Evolutionary conservation across 2,888 invertebrate genomes (phyloP).

Genomic region (Papilio gigon): DNA sequence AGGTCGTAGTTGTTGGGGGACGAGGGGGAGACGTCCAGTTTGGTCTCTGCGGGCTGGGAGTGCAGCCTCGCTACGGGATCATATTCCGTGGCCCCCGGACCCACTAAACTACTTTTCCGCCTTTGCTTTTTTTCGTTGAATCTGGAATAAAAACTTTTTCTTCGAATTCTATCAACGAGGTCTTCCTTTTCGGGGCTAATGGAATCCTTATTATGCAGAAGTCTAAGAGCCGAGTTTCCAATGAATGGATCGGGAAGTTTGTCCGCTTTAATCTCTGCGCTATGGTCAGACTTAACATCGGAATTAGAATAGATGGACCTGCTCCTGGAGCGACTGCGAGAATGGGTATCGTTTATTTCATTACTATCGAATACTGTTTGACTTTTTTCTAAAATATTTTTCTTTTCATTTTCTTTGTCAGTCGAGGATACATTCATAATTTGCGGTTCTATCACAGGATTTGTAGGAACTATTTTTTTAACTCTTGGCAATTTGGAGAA

Average conservation of each 20-base stretch:
- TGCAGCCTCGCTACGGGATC: constrained; percentile 76
- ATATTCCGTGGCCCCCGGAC: constrained; percentile 83
- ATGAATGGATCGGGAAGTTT: constrained; percentile 54
- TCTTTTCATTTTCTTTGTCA: constrained; percentile 67
- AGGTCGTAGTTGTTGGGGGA: constrained; percentile 70
- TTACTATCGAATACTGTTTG: constrained; percentile 56
- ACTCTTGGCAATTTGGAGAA: constrained; percentile 83
- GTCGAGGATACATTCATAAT: constrained; percentile 65
- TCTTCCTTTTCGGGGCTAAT: constrained; percentile 84
- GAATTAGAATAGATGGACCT: constrained; percentile 73
- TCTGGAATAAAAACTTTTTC: constrained; percentile 94
- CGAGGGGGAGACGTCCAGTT: constrained; percentile 70
- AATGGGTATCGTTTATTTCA: constrained; percentile 53
- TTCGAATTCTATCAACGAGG: constrained; percentile 91
- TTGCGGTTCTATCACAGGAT: constrained; percentile 81
- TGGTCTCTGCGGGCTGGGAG: constrained; percentile 62
- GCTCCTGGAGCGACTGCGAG: constrained; percentile 72
- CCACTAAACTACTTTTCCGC: constrained; percentile 86
- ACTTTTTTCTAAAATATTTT: constrained; percentile 60
- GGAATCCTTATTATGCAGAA: constrained; percentile 73
- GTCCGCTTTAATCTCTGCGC: constrained; percentile 60
- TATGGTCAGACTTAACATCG: constrained; percentile 77
- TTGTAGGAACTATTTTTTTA: constrained; percentile 82
- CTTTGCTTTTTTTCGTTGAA: constrained; percentile 92
- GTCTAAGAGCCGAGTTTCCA: constrained; percentile 61